These are phyloP conservation scores for Neodon shergylaensis DNA, from an alignment of 2,113 vertebrate species.

Conservation along the genomic window DNA sequence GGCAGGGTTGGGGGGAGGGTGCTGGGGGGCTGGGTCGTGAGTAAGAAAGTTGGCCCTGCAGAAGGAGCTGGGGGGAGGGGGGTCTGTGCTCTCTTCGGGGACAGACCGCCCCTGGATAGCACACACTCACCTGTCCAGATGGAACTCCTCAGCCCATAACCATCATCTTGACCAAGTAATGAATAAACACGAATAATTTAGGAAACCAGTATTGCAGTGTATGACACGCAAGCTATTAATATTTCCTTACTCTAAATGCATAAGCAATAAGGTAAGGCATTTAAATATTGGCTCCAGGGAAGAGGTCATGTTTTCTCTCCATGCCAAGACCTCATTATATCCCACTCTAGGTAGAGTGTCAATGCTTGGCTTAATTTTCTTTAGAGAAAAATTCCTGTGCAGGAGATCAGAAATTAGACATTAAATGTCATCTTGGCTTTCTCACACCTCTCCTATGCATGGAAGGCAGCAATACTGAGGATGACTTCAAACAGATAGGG, in stretches of 20 bases:
- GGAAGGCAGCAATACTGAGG: neutral
- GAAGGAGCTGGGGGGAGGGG: no score
- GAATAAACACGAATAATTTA: neutral
- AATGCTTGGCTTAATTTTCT: neutral
- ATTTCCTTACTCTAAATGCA: neutral
- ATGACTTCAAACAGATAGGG: neutral
- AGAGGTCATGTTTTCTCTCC: neutral
- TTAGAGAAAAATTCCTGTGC: neutral
- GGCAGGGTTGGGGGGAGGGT: no score
- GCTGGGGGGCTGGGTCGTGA: no score
- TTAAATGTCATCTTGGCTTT: neutral
- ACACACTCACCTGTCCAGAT: no score
- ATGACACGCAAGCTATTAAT: neutral
- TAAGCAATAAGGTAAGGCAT: neutral
- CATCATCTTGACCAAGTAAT: neutral
- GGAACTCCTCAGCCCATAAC: neutral
- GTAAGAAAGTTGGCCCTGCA: no score
- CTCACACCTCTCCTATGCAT: neutral
- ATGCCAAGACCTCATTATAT: neutral
- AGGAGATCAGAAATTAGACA: neutral
- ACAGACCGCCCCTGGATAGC: no score
- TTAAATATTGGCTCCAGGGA: neutral
- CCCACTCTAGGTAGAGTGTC: neutral
- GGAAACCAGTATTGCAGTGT: neutral
- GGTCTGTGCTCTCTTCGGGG: no score